Evolutionary conservation across 2,888 invertebrate genomes (phyloP).

Genomic region (Meteorus cinctellus): DNA sequence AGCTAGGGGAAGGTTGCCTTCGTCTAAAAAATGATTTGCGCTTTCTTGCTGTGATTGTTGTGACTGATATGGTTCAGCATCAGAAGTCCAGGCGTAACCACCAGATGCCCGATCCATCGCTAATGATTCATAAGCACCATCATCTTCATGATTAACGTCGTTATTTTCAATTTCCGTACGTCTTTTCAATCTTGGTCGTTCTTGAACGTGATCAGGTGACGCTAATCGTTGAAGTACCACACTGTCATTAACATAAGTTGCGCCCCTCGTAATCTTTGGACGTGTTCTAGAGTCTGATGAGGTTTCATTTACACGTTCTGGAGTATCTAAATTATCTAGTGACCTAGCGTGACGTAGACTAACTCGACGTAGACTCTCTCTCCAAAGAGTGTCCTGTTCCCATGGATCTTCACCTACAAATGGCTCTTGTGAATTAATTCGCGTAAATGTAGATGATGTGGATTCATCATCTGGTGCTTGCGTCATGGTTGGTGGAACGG

Average conservation of each 20-base stretch:
- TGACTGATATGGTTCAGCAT: conserved; percentile 68
- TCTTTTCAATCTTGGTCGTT: conserved; percentile 44
- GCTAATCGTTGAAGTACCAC: conserved; percentile 76
- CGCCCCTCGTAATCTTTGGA: conserved; percentile 80
- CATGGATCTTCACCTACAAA: conserved; percentile 79
- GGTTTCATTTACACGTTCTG: conserved; percentile 65
- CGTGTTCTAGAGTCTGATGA: conserved; percentile 58
- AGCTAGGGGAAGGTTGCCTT: conserved; percentile 72
- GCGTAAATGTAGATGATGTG: conserved; percentile 31
- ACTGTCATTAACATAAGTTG: conserved; percentile 86
- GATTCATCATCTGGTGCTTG: conserved; percentile 38
- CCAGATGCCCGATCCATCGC: conserved; percentile 71
- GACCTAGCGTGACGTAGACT: conserved; percentile 88
- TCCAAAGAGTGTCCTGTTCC: conserved; percentile 89
- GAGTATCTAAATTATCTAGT: conserved; percentile 84
- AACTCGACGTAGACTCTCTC: conserved; percentile 85
- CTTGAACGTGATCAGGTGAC: conserved; percentile 59
- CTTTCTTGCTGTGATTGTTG: conserved; percentile 44
- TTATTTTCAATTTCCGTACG: conserved; percentile 59
- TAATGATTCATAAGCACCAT: conserved; percentile 77
- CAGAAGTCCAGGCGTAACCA: conserved; percentile 72
- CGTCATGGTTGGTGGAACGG: conserved; percentile 46
- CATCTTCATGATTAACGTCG: conserved; percentile 74
- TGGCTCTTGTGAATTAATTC: conserved; percentile 44
- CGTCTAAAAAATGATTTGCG: conserved; percentile 73